Conservation (phyloP, 2,113 vertebrate genomes). For the Equus quagga region DNA sequence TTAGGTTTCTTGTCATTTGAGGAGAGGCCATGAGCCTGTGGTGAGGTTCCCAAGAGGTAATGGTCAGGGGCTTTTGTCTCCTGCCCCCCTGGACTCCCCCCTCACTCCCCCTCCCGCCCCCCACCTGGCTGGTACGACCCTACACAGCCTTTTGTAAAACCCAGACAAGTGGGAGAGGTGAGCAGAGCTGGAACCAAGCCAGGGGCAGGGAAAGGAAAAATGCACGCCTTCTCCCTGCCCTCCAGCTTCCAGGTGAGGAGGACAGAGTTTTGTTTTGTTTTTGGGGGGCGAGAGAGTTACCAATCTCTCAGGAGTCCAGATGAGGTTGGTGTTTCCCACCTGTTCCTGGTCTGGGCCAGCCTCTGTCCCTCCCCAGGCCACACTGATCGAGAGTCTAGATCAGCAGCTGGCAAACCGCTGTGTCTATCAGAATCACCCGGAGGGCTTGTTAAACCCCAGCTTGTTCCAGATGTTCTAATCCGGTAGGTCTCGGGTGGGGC, state of each 20-base stretch:
- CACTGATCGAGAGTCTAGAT: neutral
- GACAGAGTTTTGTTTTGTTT: neutral
- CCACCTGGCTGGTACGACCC: neutral
- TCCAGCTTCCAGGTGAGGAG: slow-evolving; percentile 5
- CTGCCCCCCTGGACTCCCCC: neutral
- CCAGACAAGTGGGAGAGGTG: neutral
- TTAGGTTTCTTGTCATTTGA: slow-evolving; percentile 44
- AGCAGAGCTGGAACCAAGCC: slow-evolving; percentile 24
- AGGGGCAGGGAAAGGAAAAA: neutral
- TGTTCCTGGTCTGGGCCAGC: neutral
- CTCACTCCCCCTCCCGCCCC: neutral
- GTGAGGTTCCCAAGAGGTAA: slow-evolving; percentile 12
- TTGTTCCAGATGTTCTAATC: neutral
- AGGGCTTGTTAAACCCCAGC: neutral
- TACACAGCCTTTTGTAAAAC: neutral
- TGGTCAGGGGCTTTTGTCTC: neutral
- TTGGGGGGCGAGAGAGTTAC: neutral
- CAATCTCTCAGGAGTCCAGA: neutral
- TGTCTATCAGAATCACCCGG: neutral
- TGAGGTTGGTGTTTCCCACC: neutral
- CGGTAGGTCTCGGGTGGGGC: neutral
- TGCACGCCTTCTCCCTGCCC: neutral
- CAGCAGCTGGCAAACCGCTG: neutral
- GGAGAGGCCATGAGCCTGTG: neutral
- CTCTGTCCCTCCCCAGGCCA: neutral